phyloP scores from a whole-genome alignment of 2,797 vertebrate genomes.

The Galago senegalensis region DNA sequence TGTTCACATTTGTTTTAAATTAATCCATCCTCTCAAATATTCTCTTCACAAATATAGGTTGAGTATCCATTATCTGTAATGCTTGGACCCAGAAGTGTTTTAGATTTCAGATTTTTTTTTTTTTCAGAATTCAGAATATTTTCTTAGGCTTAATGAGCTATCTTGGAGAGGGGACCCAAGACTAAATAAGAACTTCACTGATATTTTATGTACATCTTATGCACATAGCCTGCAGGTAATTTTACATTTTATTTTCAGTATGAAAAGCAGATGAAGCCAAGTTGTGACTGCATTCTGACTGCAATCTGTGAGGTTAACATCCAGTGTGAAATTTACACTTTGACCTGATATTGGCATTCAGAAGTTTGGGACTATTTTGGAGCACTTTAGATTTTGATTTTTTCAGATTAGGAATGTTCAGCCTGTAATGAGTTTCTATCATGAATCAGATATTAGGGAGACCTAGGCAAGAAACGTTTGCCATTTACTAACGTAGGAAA shows the following conservation, averaged over 20 bases:
- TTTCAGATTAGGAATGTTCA: neutral
- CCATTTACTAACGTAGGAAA: neutral
- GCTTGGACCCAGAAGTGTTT: neutral
- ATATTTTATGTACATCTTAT: neutral
- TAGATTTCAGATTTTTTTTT: neutral
- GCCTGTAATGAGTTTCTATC: neutral
- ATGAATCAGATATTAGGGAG: neutral
- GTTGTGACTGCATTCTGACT: neutral
- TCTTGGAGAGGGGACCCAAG: neutral
- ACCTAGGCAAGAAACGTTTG: neutral
- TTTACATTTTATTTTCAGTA: neutral
- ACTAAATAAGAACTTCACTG: neutral
- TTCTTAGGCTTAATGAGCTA: neutral
- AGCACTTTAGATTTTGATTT: neutral
- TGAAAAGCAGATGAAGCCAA: neutral
- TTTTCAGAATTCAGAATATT: neutral
- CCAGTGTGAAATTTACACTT: neutral
- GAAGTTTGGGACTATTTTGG: neutral
- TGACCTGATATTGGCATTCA: neutral
- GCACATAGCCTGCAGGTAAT: neutral
- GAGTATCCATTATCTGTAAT: neutral
- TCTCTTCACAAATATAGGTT: neutral
- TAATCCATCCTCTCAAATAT: neutral
- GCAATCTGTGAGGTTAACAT: neutral
- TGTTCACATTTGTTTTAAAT: neutral